Evolutionary conservation across 2,113 vertebrate genomes (phyloP).

Genomic region (Pardalotus punctatus): DNA sequence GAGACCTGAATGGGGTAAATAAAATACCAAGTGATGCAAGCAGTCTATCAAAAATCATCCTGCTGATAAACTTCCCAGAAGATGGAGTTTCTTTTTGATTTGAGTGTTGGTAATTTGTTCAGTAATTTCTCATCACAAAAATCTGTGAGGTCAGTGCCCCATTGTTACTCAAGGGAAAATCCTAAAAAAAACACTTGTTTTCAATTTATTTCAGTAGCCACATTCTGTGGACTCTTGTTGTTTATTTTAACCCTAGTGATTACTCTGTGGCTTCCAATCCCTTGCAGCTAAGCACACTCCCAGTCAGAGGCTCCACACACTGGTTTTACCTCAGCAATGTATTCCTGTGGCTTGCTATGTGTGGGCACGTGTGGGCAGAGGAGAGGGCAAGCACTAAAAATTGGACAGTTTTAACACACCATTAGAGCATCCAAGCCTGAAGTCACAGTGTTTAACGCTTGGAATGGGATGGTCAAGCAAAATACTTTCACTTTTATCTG

Average conservation of each 20-base stretch:
- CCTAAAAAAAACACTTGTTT: neutral
- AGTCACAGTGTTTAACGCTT: constrained; percentile 71
- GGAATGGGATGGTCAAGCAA: constrained; percentile 75
- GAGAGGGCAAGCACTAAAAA: constrained; percentile 31
- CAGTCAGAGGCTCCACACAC: neutral
- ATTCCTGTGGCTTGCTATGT: constrained; percentile 11
- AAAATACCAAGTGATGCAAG: neutral
- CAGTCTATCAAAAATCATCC: neutral
- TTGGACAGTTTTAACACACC: constrained; percentile 64
- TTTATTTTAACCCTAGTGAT: neutral
- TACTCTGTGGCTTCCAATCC: neutral
- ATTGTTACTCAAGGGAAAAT: neutral
- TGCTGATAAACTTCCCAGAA: neutral
- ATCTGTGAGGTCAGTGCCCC: neutral
- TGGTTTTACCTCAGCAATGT: constrained; percentile 24
- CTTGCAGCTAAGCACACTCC: neutral
- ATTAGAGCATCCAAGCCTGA: constrained; percentile 72
- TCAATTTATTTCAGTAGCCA: neutral
- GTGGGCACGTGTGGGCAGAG: constrained; percentile 11
- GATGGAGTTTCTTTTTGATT: neutral
- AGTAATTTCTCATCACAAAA: neutral
- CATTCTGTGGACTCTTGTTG: neutral
- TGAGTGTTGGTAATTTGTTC: neutral
- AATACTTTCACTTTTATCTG: constrained; percentile 72
- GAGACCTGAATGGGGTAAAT: neutral